Conservation (phyloP, 2,797 vertebrate genomes). For the Syncerus caffer region DNA sequence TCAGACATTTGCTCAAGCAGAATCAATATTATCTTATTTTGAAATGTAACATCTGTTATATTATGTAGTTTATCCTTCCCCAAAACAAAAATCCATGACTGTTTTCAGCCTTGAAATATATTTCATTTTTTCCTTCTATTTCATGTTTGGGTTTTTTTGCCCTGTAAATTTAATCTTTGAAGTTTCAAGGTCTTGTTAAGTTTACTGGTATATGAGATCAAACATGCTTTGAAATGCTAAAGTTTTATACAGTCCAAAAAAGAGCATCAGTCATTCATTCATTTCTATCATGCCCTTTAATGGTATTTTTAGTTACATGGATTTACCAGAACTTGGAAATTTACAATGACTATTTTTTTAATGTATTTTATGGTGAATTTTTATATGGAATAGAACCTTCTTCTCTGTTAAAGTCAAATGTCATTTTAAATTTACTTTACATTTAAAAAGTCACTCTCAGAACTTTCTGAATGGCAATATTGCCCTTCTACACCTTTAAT, state of each 20-base stretch:
- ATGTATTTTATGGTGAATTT: constrained; percentile 32
- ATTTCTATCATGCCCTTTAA: background rate
- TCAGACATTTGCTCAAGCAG: background rate
- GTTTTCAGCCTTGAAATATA: constrained; percentile 8
- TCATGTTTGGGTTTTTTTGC: background rate
- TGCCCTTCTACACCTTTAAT: background rate
- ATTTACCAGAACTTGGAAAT: background rate
- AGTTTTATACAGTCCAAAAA: constrained; percentile 6
- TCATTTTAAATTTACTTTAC: background rate
- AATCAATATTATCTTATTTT: constrained; percentile 42
- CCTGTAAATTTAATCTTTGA: constrained; percentile 48
- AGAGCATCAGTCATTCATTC: background rate
- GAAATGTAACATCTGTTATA: constrained; percentile 28
- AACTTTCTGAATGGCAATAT: background rate
- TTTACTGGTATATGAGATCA: constrained; percentile 19
- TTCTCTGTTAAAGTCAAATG: background rate
- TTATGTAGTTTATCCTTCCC: background rate
- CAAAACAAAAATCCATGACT: background rate
- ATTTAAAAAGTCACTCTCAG: background rate
- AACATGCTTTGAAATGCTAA: background rate
- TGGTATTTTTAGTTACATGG: background rate
- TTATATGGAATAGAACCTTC: background rate
- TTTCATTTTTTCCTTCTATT: constrained; percentile 43
- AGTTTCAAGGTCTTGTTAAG: constrained; percentile 55
- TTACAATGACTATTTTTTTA: background rate